Evolutionary conservation across 2,888 invertebrate species (phyloP), one percentile per base, ranked within the genome.

Genomic region (Ennomos erosarius): DNA sequence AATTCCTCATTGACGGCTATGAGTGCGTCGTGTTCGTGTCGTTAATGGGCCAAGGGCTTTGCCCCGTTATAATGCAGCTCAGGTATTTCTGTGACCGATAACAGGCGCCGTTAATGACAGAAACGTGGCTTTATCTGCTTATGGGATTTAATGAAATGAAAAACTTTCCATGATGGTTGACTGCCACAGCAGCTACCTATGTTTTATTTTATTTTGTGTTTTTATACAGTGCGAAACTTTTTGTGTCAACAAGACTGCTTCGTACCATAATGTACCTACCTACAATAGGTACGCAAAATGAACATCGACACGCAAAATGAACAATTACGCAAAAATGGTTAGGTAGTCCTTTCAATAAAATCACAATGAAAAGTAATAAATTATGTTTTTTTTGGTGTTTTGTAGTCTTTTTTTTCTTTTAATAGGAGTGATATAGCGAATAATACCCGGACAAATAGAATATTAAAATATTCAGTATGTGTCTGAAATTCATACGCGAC

Each of bases 21-120:
- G 12, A 40, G 12, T 11, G 48, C 37, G 42, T 45, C 40, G 40
- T 51, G 36, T 49, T 58, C 71, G 50, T 33, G 58, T 62, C 65
- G 66, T 71, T 81, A 84, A 82, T 79, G 76, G 76, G 68, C 69
- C 72, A 77, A 79, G 81, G 79, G 75, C 81, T 79, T 73, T 74
- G 76, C 65, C 67, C 76, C 75, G 75, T 78, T 80, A 76, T 71
- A 67, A 72, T 64, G 70, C 53, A 58, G 53, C 53, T 34, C 51
- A 55, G 57, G 53, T 58, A 63, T 61, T 43, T 54, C 53, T 64
- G 56, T 62, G 59, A 55, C 60, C 56, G 67, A 68, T 68, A 65
- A 55, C 48, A 55, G 42, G 34, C 48, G 26, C 45, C 34, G 52
- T 54, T 65, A 63, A 63, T 63, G 70, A 66, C 66, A 63, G 54